A percentile compares a stretch with the other conserved stretches of the same genome.
Evolutionary conservation across 2,113 vertebrate species (phyloP).

Genomic region (Elgaria multicarinata): DNA sequence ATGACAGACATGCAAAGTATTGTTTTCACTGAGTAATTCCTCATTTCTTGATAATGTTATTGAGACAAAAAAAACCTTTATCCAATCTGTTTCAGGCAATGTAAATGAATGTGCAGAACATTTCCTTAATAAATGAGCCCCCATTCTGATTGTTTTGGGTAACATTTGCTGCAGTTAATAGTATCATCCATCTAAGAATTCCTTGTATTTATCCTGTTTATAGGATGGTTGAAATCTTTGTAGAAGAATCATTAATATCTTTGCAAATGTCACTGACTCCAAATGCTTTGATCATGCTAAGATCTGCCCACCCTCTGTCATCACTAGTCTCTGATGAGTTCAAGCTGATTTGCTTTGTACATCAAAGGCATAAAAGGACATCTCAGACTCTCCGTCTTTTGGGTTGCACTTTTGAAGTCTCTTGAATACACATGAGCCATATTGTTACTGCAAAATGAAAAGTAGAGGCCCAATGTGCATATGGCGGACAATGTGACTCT

Average conservation of each 20-base stretch:
- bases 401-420: constrained; percentile 74
- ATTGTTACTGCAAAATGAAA: constrained; percentile 55
- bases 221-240: constrained; percentile 73
- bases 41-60: constrained; percentile 67
- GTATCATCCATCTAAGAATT: constrained; percentile 70
- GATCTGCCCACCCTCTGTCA: constrained; percentile 80
- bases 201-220: constrained; percentile 74
- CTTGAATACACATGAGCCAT: constrained; percentile 73
- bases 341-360: constrained; percentile 80
- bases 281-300: constrained; percentile 79
- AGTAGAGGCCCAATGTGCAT: constrained; percentile 38
- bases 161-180: constrained; percentile 69
- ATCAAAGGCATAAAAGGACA: constrained; percentile 81
- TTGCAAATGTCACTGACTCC: constrained; percentile 79
- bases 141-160: constrained; percentile 63
- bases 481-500: constrained; percentile 52
- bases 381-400: constrained; percentile 65
- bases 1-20: constrained; percentile 62
- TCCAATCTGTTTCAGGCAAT: constrained; percentile 54
- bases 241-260: constrained; percentile 79
- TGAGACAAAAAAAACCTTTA: constrained; percentile 32
- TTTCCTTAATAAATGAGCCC: constrained; percentile 67
- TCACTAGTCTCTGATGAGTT: constrained; percentile 79
- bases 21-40: constrained; percentile 67
- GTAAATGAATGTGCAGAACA: constrained; percentile 56